Evolutionary conservation across 2,888 invertebrate species (phyloP).

Genomic region (Dynastes maya): DNA sequence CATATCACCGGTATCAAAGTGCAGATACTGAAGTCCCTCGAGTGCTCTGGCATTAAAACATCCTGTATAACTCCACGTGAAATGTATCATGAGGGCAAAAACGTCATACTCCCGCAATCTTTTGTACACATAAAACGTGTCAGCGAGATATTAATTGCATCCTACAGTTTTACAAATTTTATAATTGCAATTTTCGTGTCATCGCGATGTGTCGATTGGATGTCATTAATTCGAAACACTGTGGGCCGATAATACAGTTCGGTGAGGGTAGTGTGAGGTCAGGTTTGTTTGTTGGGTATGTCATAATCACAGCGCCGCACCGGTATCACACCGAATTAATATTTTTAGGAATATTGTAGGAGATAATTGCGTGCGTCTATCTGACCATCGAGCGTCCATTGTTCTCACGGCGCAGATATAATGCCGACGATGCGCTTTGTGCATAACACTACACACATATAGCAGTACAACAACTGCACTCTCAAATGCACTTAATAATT

Average conservation of each 20-base stretch:
- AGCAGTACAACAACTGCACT: slow-evolving; percentile 49
- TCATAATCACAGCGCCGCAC: slow-evolving; percentile 50
- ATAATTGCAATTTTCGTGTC: slow-evolving; percentile 65
- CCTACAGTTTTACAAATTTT: slow-evolving; percentile 67
- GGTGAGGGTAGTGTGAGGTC: slow-evolving; percentile 10
- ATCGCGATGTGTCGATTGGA: slow-evolving; percentile 53
- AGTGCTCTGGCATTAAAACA: neutral
- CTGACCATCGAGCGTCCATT: slow-evolving; percentile 48
- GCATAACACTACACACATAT: slow-evolving; percentile 45
- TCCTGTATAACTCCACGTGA: neutral
- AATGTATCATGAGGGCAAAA: slow-evolving; percentile 33
- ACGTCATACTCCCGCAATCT: slow-evolving; percentile 28
- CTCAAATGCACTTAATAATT: slow-evolving; percentile 52
- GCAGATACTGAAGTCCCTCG: too few relatives aligned
- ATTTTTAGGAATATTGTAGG: slow-evolving; percentile 52
- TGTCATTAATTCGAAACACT: slow-evolving; percentile 47
- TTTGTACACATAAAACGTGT: slow-evolving; percentile 48
- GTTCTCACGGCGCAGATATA: slow-evolving; percentile 47
- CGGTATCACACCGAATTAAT: slow-evolving; percentile 51
- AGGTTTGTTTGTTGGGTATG: slow-evolving; percentile 47
- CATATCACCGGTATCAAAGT: too few relatives aligned
- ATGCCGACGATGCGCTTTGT: slow-evolving; percentile 47
- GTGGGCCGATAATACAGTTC: slow-evolving; percentile 29
- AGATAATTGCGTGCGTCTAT: slow-evolving; percentile 51
- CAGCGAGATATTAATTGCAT: slow-evolving; percentile 62